Evolutionary conservation across 2,888 invertebrate species (phyloP).

Genomic region (Phyto melanocephala): DNA sequence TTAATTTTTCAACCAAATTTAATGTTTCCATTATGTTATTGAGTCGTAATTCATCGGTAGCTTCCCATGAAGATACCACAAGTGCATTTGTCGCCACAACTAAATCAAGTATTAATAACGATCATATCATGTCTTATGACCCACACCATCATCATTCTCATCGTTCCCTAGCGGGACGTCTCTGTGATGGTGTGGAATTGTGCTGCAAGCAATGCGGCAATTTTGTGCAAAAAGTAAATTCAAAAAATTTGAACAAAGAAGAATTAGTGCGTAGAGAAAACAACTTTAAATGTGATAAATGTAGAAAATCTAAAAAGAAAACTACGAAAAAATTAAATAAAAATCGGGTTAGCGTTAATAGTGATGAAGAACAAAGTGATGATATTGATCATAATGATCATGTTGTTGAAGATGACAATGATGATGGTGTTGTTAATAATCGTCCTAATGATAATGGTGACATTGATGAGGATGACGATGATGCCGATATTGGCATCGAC

Average conservation of each 20-base stretch:
- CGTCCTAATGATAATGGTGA: conserved; percentile 69
- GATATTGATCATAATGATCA: conserved; percentile 70
- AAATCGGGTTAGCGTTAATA: conserved; percentile 67
- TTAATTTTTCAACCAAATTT: background rate
- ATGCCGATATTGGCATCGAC: conserved; percentile 68
- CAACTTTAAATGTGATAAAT: conserved; percentile 76
- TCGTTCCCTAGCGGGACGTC: conserved; percentile 52
- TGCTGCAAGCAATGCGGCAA: conserved; percentile 75
- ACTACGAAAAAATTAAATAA: conserved; percentile 50
- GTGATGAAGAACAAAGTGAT: conserved; percentile 71
- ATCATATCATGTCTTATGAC: conserved; percentile 54
- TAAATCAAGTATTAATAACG: conserved; percentile 35
- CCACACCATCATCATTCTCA: conserved; percentile 37
- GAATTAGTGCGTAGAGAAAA: conserved; percentile 69
- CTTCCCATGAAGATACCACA: conserved; percentile 69
- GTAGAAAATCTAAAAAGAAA: conserved; percentile 63
- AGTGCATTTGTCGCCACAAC: conserved; percentile 44
- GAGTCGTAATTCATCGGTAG: conserved; percentile 71
- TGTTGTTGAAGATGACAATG: conserved; percentile 37
- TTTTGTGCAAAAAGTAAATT: conserved; percentile 70
- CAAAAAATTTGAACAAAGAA: conserved; percentile 69
- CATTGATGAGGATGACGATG: conserved; percentile 45
- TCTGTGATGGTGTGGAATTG: conserved; percentile 70
- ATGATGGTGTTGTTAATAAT: conserved; percentile 20
- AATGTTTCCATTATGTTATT: conserved; percentile 71